Evolutionary conservation across 2,113 vertebrate species (phyloP), one percentile per base, ranked within the genome.

Genomic region (Eudorcas thomsonii): DNA sequence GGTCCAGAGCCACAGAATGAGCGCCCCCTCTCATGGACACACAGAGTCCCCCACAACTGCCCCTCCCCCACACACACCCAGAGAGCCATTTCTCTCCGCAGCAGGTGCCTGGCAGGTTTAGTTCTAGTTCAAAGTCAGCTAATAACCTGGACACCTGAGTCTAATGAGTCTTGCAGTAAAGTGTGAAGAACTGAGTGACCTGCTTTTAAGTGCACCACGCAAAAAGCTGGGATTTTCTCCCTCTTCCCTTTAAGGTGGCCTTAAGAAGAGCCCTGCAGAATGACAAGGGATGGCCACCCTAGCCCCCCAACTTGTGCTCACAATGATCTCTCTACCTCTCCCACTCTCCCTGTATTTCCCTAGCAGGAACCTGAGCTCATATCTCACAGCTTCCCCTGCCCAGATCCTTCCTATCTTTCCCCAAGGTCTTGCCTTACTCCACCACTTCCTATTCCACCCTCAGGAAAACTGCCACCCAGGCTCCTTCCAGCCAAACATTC

Each of bases 101-200:
- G 81, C 60, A 93, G 71, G 71, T 4, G 4, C 57, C 60, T 71
- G 50, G 60, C 67, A 97, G 15, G 55, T 96, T 94, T 57, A 88
- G 28, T 92, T 94, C 92, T 90, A 80, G n/a, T 85, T 98, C 96
- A 96, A 87, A 95, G 92, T 94, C 64, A 97, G 94, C 90, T 96
- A 92, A 96, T 96, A 96, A 95, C 74, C 50, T 45, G 64, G 80
- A 93, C 87, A 88, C 84, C 92, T 96, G 45, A 91, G 36, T 88
- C 96, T 97, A 95, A 91, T 39, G 91, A 96, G 88, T 80, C 89
- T 89, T 71, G 84, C 94, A 74, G 39, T 92, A 93, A 96, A 91
- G 92, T 93, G 91, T 97, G 97, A 98, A 98, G 95, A 96, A 88
- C 90, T 87, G 55, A 91, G 84, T 88, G 90, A 96, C 94, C 92